Conservation (phyloP, 1,140 invertebrate species). For the Hydropsyche tenuis region DNA sequence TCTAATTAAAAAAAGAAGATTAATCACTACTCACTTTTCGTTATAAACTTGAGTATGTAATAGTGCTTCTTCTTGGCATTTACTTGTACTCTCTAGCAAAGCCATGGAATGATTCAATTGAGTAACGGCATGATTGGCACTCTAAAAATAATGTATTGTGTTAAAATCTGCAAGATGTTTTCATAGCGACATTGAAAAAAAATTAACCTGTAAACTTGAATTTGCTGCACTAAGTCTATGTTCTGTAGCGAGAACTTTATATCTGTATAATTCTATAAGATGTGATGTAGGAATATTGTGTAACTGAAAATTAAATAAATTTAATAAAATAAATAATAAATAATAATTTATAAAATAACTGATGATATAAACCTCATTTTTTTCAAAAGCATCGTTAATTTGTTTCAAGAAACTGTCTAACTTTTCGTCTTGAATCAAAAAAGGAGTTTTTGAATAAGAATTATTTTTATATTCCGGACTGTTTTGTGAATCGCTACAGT, state of each 20-base stretch:
- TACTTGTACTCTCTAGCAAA: constrained; percentile 57
- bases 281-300: constrained; percentile 67
- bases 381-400: constrained; percentile 57
- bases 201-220: constrained; percentile 56
- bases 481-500: constrained; percentile 14
- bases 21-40: constrained; percentile 53
- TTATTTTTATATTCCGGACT: background rate
- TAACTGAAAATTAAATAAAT: constrained; percentile 53
- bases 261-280: constrained; percentile 76
- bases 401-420: constrained; percentile 62
- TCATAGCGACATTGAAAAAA: constrained; percentile 24
- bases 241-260: constrained; percentile 65
- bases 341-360: constrained; percentile 6
- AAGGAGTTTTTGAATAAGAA: constrained; percentile 33
- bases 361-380: constrained; percentile 53
- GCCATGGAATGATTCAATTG: constrained; percentile 59
- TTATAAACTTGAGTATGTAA: constrained; percentile 59
- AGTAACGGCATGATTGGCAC: constrained; percentile 58
- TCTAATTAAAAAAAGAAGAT: constrained; percentile 18
- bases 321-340: background rate
- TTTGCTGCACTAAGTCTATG: constrained; percentile 58
- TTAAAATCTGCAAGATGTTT: constrained; percentile 23
- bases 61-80: constrained; percentile 58
- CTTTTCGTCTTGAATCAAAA: constrained; percentile 60
- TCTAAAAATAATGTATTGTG: constrained; percentile 49